Evolutionary conservation across 1,140 invertebrate genomes (phyloP), one percentile per base, ranked within the genome.

Genomic region (Brachionus paranguensis): DNA sequence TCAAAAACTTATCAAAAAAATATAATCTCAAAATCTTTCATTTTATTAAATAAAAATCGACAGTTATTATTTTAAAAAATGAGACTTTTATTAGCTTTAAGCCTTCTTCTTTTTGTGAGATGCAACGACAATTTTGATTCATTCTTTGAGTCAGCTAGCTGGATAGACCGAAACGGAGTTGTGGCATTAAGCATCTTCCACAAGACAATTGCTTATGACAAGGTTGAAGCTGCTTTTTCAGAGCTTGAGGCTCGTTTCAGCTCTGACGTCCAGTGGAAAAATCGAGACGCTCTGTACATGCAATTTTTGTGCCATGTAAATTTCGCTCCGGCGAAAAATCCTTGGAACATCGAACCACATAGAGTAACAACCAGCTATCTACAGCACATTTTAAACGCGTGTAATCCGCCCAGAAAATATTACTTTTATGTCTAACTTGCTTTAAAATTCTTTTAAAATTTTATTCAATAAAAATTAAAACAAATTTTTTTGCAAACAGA

Each of bases 311-410:
- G 72, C 12, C 72, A 76, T 50, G 72, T 29, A 12, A 47, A 76
- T 14, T 76, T 76, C 27, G 72, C 72, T 12, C 20, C 72, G 27
- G 27, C 5, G 11, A 76, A 76, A n/a, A 76, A 76, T 50, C 72
- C 72, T 50, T 76, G 72, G 72, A 76, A 76, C 33, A 76, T 76
- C 11, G 72, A 76, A 50, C 72, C 72, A 10, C 72, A 76, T 27
- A 47, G 72, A 27, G 43, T 76, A 50, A 76, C 72, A 50, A 76
- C 45, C 17, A 76, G 72, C 47, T 76, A 50, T 47, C 20, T 76
- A 6, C 72, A 76, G 7, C 72, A 76, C 17, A 76, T 76, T 76
- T 29, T 76, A 12, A 12, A 76, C 50, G 20, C 27, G 11, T 76
- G 72, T 4, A 76, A 76, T 76, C 72, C 72, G 27, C 72, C 72